phyloP scores from a whole-genome alignment of 2,888 invertebrate species.

The Melanophora roralis region DNA sequence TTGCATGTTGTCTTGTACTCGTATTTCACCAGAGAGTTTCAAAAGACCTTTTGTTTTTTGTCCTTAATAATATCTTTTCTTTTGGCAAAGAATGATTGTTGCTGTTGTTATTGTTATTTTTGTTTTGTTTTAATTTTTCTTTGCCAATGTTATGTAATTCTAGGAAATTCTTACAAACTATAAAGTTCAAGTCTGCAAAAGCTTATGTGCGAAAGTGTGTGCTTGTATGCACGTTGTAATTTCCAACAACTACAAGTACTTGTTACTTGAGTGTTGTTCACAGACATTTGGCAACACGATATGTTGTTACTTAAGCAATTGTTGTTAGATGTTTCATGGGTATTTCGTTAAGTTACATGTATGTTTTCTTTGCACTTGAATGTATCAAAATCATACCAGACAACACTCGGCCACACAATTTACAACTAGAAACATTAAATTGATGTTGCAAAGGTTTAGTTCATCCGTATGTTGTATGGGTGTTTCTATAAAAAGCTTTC shows the following conservation, averaged over 20 bases:
- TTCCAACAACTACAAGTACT: slow-evolving; percentile 35
- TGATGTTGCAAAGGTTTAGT: slow-evolving; percentile 38
- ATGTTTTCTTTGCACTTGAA: slow-evolving; percentile 61
- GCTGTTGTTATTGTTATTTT: not conserved
- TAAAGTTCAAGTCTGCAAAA: slow-evolving; percentile 25
- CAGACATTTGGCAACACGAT: slow-evolving; percentile 53
- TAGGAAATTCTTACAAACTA: slow-evolving; percentile 13
- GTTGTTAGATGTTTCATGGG: slow-evolving; percentile 51
- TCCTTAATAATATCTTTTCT: slow-evolving; percentile 44
- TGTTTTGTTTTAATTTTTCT: not conserved
- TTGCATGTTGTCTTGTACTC: not conserved
- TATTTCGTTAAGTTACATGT: slow-evolving; percentile 54
- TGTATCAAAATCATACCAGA: slow-evolving; percentile 55
- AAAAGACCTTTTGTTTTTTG: slow-evolving; percentile 7
- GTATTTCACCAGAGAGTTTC: not conserved
- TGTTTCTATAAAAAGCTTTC: not conserved
- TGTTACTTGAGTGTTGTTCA: slow-evolving; percentile 40
- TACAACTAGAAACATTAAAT: slow-evolving; percentile 57
- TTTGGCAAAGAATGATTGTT: slow-evolving; percentile 39
- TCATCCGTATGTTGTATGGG: slow-evolving; percentile 34
- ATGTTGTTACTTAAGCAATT: slow-evolving; percentile 38
- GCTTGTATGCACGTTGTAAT: not conserved
- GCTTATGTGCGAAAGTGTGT: not conserved
- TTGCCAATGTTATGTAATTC: slow-evolving; percentile 38
- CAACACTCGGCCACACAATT: slow-evolving; percentile 56